Evolutionary conservation across 2,888 invertebrate genomes (phyloP), one percentile per base, ranked within the genome.

Genomic region (Limnephilus auricula): DNA sequence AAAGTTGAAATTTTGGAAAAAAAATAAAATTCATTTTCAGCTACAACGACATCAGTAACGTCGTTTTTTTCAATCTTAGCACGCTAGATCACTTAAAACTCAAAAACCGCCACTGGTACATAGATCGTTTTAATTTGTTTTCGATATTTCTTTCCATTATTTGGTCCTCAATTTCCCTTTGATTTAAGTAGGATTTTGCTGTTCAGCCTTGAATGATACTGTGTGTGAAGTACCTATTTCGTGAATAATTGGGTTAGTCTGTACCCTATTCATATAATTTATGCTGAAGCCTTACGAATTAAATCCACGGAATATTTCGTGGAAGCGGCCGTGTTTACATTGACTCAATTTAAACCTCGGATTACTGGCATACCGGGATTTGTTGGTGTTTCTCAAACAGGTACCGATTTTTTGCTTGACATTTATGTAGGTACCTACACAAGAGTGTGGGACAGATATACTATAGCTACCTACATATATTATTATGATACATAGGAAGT

Each of bases 221-320:
- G 25, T 9, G n/a, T 65, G 25, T 40, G 40, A 40, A 40, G 40
- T 65, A 32, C 13, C 32, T 18, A 32, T 34, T 34, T 32, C 82
- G 82, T 82, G 82, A 82, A 82, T 82, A 82, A 82, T 82, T 82
- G 82, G 34, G 34, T 82, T 82, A 82, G 34, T 82, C 32, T 18
- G 82, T 82, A 34, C 18, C 18, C 34, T 32, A 34, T 32, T 82
- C 34, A 34, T 34, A 82, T 32, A 32, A 32, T 82, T 82, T 82
- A 25, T 12, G 18, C 34, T 34, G 82, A 82, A 82, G 34, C 82
- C 82, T 32, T 82, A 34, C 18, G 82, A 34, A 32, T 37, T 37
- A 32, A 34, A 82, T 82, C 34, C 34, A 82, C 34, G 25, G 31
- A 82, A 82, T 82, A 82, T 82, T 82, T 65, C 82, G 82, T 31